Evolutionary conservation across 1,140 invertebrate species (phyloP).

Genomic region (Microplitis mediator): DNA sequence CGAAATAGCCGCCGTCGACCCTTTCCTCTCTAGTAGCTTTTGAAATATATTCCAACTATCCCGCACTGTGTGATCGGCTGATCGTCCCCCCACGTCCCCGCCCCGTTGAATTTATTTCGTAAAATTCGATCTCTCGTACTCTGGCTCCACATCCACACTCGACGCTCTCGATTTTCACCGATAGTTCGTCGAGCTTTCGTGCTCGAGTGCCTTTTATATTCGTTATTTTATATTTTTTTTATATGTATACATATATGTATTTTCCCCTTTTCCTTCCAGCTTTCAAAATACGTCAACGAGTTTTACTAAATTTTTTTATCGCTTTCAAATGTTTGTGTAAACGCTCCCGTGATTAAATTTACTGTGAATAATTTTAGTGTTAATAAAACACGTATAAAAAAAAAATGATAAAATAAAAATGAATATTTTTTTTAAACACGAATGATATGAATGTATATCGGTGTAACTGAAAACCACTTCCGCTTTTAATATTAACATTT

Average conservation of each 20-base stretch:
- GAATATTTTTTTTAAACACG: no score
- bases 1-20: slow-evolving; percentile 58
- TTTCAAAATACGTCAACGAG: slow-evolving; percentile 9
- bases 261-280: background rate
- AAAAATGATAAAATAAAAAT: no score
- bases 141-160: background rate
- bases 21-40: slow-evolving; percentile 48
- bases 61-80: background rate
- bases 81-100: background rate
- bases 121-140: slow-evolving; percentile 35
- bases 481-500: background rate
- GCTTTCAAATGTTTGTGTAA: slow-evolving; percentile 1
- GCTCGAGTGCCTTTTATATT: background rate
- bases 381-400: background rate
- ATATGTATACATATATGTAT: no score
- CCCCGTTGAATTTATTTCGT: slow-evolving; percentile 42
- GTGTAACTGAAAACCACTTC: slow-evolving; percentile 9
- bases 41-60: slow-evolving; percentile 48
- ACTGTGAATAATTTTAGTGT: background rate
- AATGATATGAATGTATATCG: no score
- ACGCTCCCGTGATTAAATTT: slow-evolving; percentile 3
- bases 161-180: background rate
- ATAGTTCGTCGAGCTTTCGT: background rate
- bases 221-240: background rate
- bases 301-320: background rate